These are phyloP conservation scores for Neolamprologus ventralis DNA, from an alignment of 2,113 vertebrate species.

Conservation along the genomic window DNA sequence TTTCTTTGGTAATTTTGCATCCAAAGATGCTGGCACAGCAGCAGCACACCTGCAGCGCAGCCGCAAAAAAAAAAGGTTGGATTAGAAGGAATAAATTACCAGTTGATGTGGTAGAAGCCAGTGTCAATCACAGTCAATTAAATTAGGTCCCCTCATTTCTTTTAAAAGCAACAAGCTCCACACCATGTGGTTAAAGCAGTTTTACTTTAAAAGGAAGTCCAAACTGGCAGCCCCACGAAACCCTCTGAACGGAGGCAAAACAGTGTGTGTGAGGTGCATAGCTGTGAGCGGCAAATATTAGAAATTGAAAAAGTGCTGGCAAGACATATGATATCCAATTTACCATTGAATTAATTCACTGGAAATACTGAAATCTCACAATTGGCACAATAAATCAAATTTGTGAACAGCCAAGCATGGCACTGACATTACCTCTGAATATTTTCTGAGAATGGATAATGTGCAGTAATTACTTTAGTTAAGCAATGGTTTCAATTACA, in stretches of 20 bases:
- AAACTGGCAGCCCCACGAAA: not conserved
- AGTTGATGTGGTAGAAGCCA: conserved; percentile 4
- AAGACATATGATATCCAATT: conserved; percentile 13
- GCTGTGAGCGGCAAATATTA: not conserved
- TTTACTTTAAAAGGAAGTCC: conserved; percentile 24
- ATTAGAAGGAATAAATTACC: conserved; percentile 51
- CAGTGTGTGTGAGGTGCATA: not conserved
- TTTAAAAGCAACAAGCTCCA: conserved; percentile 31
- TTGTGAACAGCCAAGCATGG: conserved; percentile 14
- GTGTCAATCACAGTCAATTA: conserved; percentile 57
- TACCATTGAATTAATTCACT: conserved; percentile 13
- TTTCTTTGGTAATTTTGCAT: conserved; percentile 19
- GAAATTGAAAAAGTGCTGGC: conserved; percentile 10
- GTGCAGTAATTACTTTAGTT: conserved; percentile 28
- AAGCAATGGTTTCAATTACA: conserved; percentile 17
- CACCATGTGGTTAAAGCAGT: conserved; percentile 16
- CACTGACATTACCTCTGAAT: conserved; percentile 5
- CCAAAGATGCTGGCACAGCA: conserved; percentile 9
- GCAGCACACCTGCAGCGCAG: conserved; percentile 34
- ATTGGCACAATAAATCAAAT: conserved; percentile 43
- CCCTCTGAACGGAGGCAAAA: not conserved
- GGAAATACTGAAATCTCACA: conserved; percentile 35
- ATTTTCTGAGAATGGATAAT: conserved; percentile 18
- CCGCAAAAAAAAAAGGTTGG: conserved; percentile 1
- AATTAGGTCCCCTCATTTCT: conserved; percentile 35